A percentile compares a stretch with the other conserved stretches of the same genome.
These are phyloP conservation scores for Eulithis testata DNA, from an alignment of 2,888 invertebrate species.

Conservation along the genomic window DNA sequence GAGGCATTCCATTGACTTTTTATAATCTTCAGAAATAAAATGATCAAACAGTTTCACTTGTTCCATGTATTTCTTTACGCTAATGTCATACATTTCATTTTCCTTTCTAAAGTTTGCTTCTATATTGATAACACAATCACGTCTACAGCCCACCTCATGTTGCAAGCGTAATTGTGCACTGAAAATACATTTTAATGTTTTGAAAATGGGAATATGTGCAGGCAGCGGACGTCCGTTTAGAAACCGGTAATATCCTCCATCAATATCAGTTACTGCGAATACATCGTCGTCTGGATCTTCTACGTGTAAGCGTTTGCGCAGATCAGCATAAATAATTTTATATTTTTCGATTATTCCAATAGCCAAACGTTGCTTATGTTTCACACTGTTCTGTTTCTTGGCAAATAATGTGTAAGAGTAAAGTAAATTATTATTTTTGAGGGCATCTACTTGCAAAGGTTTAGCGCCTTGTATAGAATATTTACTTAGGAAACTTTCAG, in stretches of 20 bases:
- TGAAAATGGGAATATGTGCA: conserved; percentile 55
- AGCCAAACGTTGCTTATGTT: conserved; percentile 49
- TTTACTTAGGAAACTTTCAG: conserved; percentile 43
- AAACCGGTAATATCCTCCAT: conserved; percentile 58
- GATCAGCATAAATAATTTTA: conserved; percentile 57
- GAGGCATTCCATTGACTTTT: conserved; percentile 83
- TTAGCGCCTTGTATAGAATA: conserved; percentile 49
- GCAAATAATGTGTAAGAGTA: conserved; percentile 60
- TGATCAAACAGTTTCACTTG: conserved; percentile 85
- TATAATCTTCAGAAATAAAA: conserved; percentile 86
- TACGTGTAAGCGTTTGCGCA: conserved; percentile 53
- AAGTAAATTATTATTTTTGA: conserved; percentile 57
- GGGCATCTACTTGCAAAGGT: conserved; percentile 46
- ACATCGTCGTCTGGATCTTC: conserved; percentile 54
- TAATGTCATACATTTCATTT: conserved; percentile 73
- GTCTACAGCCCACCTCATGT: conserved; percentile 69
- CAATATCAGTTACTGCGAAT: conserved; percentile 56
- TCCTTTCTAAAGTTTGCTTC: conserved; percentile 83
- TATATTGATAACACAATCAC: conserved; percentile 79
- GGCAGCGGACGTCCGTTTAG: conserved; percentile 52
- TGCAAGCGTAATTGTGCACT: conserved; percentile 54
- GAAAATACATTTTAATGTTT: conserved; percentile 56
- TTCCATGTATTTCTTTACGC: conserved; percentile 72
- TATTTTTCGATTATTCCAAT: conserved; percentile 58
- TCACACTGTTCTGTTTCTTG: conserved; percentile 53